These are phyloP conservation scores for Zelleria hepariella DNA, from an alignment of 2,888 invertebrate genomes.

Conservation along the genomic window DNA sequence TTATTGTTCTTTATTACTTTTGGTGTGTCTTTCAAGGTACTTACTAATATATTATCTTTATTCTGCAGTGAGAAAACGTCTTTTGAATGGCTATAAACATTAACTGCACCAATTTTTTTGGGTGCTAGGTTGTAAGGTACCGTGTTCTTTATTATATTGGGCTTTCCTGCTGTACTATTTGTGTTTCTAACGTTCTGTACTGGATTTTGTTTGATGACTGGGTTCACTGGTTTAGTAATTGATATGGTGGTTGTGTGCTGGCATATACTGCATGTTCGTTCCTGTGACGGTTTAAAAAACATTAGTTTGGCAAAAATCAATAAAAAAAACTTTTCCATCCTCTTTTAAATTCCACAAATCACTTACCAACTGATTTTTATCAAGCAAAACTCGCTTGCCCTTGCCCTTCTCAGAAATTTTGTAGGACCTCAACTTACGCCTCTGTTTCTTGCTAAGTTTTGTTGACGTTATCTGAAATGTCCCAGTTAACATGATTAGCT, in stretches of 20 bases:
- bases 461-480: slow-evolving; percentile 34
- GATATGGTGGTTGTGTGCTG: slow-evolving; percentile 27
- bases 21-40: slow-evolving; percentile 24
- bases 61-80: slow-evolving; percentile 51
- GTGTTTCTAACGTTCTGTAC: slow-evolving; percentile 2
- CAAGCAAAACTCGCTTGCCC: slow-evolving; percentile 22
- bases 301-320: neutral
- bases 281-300: slow-evolving; percentile 29
- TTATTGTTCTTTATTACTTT: slow-evolving; percentile 56
- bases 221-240: slow-evolving; percentile 29
- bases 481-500: neutral
- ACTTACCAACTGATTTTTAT: slow-evolving; percentile 41
- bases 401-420: slow-evolving; percentile 18
- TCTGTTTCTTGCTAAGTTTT: slow-evolving; percentile 36
- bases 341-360: too few species aligned
- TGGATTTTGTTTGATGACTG: slow-evolving; percentile 2
- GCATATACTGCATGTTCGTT: slow-evolving; percentile 47
- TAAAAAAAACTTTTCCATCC: neutral
- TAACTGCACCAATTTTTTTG: slow-evolving; percentile 15
- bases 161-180: neutral
- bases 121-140: slow-evolving; percentile 3
- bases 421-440: slow-evolving; percentile 25
- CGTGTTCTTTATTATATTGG: neutral
- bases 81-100: slow-evolving; percentile 46
- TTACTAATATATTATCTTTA: slow-evolving; percentile 37